Evolutionary conservation across 2,888 invertebrate genomes (phyloP).

Genomic region (Bedellia somnulentella): DNA sequence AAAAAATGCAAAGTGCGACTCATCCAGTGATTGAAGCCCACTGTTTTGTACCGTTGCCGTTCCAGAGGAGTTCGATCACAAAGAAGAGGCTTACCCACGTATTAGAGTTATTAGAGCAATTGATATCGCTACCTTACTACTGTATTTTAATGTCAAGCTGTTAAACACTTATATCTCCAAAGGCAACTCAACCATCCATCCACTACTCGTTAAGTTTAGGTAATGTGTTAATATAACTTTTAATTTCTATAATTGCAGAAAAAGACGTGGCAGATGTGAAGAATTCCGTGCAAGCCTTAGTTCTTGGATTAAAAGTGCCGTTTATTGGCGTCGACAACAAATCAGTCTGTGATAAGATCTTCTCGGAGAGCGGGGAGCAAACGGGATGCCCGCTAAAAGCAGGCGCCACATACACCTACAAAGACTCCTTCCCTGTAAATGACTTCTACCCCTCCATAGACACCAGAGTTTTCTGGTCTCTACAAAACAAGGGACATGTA

Average conservation of each 20-base stretch:
- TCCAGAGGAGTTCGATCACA: no score
- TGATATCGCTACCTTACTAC: no score
- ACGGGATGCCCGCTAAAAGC: constrained; percentile 69
- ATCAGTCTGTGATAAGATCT: constrained; percentile 68
- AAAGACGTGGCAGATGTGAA: constrained; percentile 52
- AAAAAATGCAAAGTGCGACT: no score
- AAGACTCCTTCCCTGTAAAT: constrained; percentile 61
- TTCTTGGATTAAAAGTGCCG: constrained; percentile 67
- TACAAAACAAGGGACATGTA: constrained; percentile 41
- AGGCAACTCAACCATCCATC: no score
- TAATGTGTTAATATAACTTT: no score
- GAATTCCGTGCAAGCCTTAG: constrained; percentile 65
- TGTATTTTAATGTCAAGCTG: no score
- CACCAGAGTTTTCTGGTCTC: constrained; percentile 66
- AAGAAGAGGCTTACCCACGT: no score
- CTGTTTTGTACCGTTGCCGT: no score
- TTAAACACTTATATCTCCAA: no score
- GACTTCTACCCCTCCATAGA: constrained; percentile 49
- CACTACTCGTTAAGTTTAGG: no score
- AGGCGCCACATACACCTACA: constrained; percentile 70
- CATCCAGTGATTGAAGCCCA: no score
- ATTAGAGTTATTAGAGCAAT: no score
- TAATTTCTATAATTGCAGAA: constrained; percentile 52
- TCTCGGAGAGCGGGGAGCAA: constrained; percentile 54
- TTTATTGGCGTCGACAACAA: constrained; percentile 76